Percentiles rank a stretch among this genome's conserved stretches.
Evolutionary conservation across 2,113 vertebrate genomes (phyloP).

Genomic region (Brachyhypopomus occidentalis): DNA sequence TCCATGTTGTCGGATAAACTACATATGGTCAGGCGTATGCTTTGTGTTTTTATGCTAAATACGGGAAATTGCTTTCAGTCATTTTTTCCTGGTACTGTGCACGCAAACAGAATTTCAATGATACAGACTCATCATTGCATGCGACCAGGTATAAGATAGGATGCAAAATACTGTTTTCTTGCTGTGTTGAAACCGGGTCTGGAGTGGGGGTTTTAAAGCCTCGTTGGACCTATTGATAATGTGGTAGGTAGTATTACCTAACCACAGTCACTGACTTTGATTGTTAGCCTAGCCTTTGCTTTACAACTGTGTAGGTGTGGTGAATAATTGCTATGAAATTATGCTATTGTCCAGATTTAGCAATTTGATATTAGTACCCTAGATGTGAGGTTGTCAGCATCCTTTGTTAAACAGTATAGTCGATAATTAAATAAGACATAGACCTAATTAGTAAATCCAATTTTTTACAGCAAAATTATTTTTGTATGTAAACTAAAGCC

Average conservation of each 20-base stretch:
- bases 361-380: background rate
- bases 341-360: background rate
- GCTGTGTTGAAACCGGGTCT: background rate
- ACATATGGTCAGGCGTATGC: background rate
- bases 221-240: background rate
- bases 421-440: background rate
- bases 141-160: background rate
- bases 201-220: background rate
- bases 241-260: background rate
- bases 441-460: background rate
- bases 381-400: background rate
- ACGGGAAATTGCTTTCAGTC: background rate
- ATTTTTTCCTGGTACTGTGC: background rate
- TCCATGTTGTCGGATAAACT: background rate
- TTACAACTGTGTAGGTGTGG: conserved; percentile 17
- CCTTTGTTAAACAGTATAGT: background rate
- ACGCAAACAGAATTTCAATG: conserved; percentile 34
- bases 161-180: background rate
- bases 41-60: conserved; percentile 2
- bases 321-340: background rate
- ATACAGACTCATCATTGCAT: background rate
- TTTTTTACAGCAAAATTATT: background rate
- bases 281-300: background rate
- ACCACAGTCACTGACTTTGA: background rate
- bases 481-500: background rate